Evolutionary conservation across 2,888 invertebrate species (phyloP).

Genomic region (Thumatha senex): DNA sequence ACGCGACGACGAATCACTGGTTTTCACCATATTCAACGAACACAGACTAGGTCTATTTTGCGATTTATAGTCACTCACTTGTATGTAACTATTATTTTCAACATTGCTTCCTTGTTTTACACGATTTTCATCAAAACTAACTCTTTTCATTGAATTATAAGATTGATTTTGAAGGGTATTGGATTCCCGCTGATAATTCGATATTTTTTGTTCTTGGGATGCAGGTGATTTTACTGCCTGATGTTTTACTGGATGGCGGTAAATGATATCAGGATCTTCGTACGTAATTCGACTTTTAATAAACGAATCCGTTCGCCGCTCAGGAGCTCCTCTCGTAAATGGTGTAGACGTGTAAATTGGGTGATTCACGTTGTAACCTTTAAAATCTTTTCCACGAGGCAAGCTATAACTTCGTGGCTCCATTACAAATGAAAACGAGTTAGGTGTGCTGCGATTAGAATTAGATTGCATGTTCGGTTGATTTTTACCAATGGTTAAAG

Average conservation of each 20-base stretch:
- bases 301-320: conserved; percentile 67
- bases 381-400: conserved; percentile 55
- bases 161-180: conserved; percentile 37
- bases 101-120: conserved; percentile 25
- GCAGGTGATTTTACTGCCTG: conserved; percentile 34
- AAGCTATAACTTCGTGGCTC: conserved; percentile 62
- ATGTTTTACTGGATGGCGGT: conserved; percentile 60
- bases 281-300: conserved; percentile 43
- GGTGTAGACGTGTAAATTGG: conserved; percentile 47
- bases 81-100: conserved; percentile 32
- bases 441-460: conserved; percentile 55
- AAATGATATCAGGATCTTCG: conserved; percentile 53
- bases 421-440: conserved; percentile 44
- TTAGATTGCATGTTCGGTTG: conserved; percentile 35
- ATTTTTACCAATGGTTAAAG: conserved; percentile 37
- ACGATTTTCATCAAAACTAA: conserved; percentile 59
- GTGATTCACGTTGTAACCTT: conserved; percentile 45
- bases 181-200: conserved; percentile 46
- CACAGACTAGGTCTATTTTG: conserved; percentile 27
- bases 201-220: conserved; percentile 38
- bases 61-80: conserved; percentile 34
- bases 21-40: conserved; percentile 27
- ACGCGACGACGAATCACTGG: conserved; percentile 35
- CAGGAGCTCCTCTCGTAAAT: conserved; percentile 61
- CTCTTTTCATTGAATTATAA: conserved; percentile 52